phyloP scores from a whole-genome alignment of 1,140 invertebrate species.

The Nebria ingens region DNA sequence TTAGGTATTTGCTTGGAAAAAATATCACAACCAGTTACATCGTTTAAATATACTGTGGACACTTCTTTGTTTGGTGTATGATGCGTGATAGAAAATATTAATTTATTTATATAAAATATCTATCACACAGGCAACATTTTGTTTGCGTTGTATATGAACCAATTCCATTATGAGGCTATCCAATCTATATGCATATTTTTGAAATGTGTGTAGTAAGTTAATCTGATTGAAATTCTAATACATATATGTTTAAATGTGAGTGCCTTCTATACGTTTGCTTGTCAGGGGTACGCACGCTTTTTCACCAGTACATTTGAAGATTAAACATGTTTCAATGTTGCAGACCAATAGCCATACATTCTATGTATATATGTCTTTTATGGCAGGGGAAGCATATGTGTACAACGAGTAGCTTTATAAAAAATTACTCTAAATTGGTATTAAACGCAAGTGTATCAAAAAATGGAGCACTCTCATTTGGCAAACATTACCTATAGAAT shows the following conservation, averaged over 20 bases:
- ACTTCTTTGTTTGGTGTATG: too few relatives aligned
- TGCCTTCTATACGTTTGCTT: not conserved
- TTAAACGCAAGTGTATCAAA: not conserved
- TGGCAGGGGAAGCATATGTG: not conserved
- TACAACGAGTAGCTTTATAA: not conserved
- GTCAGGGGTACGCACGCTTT: not conserved
- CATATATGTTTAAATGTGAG: not conserved
- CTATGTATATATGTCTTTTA: too few relatives aligned
- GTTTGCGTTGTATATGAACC: too few relatives aligned
- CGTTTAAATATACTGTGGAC: too few relatives aligned
- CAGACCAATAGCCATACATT: not conserved
- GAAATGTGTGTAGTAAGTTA: not conserved
- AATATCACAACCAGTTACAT: too few relatives aligned
- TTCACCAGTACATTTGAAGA: not conserved
- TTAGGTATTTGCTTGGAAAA: too few relatives aligned
- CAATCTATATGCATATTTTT: constrained; percentile 5
- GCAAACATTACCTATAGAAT: not conserved
- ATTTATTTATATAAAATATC: too few relatives aligned
- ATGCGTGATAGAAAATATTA: too few relatives aligned
- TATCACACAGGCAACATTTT: too few relatives aligned
- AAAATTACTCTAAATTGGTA: not conserved
- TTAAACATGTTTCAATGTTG: constrained; percentile 8
- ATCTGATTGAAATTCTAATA: constrained; percentile 3
- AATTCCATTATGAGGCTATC: constrained; percentile 6
- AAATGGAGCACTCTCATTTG: not conserved